phyloP scores from a whole-genome alignment of 1,140 invertebrate species.

The Rhyacophila brunnea region DNA sequence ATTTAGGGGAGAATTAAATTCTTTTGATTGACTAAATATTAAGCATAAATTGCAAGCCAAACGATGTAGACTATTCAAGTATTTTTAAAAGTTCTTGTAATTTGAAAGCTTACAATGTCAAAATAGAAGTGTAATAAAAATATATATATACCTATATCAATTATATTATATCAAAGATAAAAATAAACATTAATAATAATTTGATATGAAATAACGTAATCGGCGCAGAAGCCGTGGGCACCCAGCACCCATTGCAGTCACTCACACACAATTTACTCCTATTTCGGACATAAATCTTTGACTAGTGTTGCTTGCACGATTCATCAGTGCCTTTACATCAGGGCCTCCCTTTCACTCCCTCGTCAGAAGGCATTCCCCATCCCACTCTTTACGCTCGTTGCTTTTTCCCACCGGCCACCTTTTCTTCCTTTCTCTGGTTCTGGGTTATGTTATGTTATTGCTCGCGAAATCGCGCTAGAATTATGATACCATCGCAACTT shows the following conservation, averaged over 20 bases:
- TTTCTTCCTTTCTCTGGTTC: conserved; percentile 25
- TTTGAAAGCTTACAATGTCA: too few relatives aligned
- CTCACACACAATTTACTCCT: conserved; percentile 37
- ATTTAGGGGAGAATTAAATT: too few relatives aligned
- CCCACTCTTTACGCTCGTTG: neutral
- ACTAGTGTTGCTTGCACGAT: conserved; percentile 33
- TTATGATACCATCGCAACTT: too few relatives aligned
- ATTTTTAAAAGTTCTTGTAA: too few relatives aligned
- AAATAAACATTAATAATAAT: too few relatives aligned
- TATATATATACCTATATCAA: too few relatives aligned
- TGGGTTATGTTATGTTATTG: conserved; percentile 23
- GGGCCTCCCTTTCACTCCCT: conserved; percentile 5
- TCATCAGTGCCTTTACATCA: conserved; percentile 29
- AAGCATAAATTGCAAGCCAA: too few relatives aligned
- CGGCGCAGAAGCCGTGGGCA: conserved; percentile 23
- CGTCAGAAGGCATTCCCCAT: neutral
- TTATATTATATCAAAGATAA: too few relatives aligned
- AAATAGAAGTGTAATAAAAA: too few relatives aligned
- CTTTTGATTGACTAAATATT: too few relatives aligned
- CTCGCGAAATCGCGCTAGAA: neutral
- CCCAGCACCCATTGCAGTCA: conserved; percentile 34
- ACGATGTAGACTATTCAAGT: too few relatives aligned
- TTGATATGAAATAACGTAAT: too few relatives aligned
- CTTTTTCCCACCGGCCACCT: conserved; percentile 26
- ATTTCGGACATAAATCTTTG: conserved; percentile 37